Percentiles rank a stretch among this genome's conserved stretches.
Conservation (phyloP, 2,888 invertebrate genomes). For the Ectropis crepuscularia region DNA sequence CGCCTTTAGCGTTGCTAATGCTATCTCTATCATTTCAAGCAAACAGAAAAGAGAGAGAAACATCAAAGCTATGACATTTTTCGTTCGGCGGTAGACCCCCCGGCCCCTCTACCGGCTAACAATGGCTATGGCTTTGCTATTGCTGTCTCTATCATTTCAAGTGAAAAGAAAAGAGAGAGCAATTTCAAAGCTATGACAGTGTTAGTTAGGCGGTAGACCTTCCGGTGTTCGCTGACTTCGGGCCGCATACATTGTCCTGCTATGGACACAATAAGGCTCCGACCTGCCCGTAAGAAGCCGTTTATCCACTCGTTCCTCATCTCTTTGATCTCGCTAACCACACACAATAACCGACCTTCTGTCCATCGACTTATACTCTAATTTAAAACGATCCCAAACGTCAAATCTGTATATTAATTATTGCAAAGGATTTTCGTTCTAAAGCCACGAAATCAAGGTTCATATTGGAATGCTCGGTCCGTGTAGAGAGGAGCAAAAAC, state of each 20-base stretch:
- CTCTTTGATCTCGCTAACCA: conserved; percentile 56
- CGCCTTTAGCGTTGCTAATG: no score
- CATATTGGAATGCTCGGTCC: conserved; percentile 12
- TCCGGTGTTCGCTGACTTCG: conserved; percentile 45
- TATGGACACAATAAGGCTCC: conserved; percentile 79
- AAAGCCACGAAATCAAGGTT: conserved; percentile 34
- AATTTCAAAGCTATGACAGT: no score
- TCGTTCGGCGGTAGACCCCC: no score
- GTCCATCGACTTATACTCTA: conserved; percentile 3
- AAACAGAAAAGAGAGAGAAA: no score
- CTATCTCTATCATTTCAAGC: no score
- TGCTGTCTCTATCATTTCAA: no score
- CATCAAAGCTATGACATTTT: no score
- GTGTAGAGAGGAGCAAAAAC: conserved; percentile 54
- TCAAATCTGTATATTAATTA: conserved; percentile 13
- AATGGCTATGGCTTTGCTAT: no score
- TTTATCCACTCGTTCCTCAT: conserved; percentile 56
- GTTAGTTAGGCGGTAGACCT: no score
- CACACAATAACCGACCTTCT: conserved; percentile 46
- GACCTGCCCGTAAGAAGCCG: conserved; percentile 71
- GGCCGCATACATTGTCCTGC: conserved; percentile 77
- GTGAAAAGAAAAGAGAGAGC: no score
- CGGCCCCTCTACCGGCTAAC: no score
- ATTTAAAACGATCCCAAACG: conserved; percentile 26
- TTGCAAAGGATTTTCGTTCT: conserved; percentile 11